Evolutionary conservation across 2,113 vertebrate species (phyloP), one percentile per base, ranked within the genome.

Genomic region (Protobothrops flavoviridis): DNA sequence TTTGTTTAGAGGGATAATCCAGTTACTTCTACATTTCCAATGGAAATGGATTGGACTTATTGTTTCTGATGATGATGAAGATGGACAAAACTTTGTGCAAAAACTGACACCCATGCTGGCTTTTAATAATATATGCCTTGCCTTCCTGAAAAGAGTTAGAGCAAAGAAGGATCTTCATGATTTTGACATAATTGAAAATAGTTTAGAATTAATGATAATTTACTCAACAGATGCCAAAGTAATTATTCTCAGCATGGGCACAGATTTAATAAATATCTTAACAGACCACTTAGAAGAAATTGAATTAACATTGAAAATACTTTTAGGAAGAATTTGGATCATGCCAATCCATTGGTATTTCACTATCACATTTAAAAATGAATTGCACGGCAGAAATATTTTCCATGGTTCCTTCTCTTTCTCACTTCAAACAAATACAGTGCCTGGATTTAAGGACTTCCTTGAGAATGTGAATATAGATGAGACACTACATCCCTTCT

Each of bases 41-140:
- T 96, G 94, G 95, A 92, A 23, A 0, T 95, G 89, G 89, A 43
- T 95, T 64, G 91, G 86, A 0, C 20, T 93, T 6, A 17, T 95
- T 39, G 5, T 61, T 13, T 90, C 93, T 26, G 69, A 94, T 29
- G 89, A 94, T 23, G 89, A 95, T 69, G 26, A 92, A 11, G 33
- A 24, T 50, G 87, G 92, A 12, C 74, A 91, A n/a, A 89, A 55
- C 12, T 91, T 92, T 43, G 48, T 93, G 0, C 48, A 33, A 39
- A 61, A 88, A 0, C 24, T 95, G 39, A n/a, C 33, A 39, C 64
- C n/a, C 91, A 15, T 92, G 69, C 81, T 93, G 52, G 9, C 24
- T 2, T 23, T 57, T n/a, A 92, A n/a, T 8, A 56, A 39, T 23
- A 91, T 91, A 55, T 91, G 90, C 24, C 4, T 93, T 24, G 90